phyloP scores from a whole-genome alignment of 2,888 invertebrate species.

The Ephialtes manifestator region DNA sequence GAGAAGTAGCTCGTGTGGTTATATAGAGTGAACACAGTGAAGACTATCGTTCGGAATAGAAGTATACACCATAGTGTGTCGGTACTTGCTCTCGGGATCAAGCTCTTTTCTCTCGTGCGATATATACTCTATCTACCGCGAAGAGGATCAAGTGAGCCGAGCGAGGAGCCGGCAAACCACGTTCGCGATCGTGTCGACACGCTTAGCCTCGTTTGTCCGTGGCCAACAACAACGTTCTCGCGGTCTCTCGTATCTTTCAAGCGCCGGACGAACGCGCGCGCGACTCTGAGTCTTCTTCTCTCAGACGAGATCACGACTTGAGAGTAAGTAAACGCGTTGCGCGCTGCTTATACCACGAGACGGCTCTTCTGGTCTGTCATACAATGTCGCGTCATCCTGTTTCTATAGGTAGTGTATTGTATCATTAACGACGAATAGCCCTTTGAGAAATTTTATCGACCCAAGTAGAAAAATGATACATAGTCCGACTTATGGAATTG shows the following conservation, averaged over 20 bases:
- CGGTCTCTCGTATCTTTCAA: constrained; percentile 45
- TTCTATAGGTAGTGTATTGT: background rate
- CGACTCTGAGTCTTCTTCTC: constrained; percentile 6
- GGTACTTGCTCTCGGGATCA: constrained; percentile 38
- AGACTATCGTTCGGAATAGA: constrained; percentile 10
- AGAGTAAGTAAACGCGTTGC: constrained; percentile 59
- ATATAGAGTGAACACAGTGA: background rate
- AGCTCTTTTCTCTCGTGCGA: constrained; percentile 44
- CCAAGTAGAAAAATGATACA: no score
- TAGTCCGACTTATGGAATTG: no score
- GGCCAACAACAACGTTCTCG: constrained; percentile 65
- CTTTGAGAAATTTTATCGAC: no score
- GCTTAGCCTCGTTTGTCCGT: constrained; percentile 83
- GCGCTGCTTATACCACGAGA: constrained; percentile 2
- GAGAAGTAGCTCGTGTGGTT: constrained; percentile 4
- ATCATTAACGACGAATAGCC: background rate
- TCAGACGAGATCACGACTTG: constrained; percentile 62
- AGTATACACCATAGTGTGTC: constrained; percentile 1
- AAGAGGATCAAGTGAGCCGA: constrained; percentile 51
- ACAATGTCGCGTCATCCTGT: constrained; percentile 14
- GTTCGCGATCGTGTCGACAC: constrained; percentile 79
- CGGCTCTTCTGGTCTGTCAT: background rate
- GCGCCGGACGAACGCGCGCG: constrained; percentile 47
- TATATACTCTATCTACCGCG: constrained; percentile 33
- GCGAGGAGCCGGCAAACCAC: constrained; percentile 61